Evolutionary conservation across 2,888 invertebrate genomes (phyloP).

Genomic region (Lasius platythorax): DNA sequence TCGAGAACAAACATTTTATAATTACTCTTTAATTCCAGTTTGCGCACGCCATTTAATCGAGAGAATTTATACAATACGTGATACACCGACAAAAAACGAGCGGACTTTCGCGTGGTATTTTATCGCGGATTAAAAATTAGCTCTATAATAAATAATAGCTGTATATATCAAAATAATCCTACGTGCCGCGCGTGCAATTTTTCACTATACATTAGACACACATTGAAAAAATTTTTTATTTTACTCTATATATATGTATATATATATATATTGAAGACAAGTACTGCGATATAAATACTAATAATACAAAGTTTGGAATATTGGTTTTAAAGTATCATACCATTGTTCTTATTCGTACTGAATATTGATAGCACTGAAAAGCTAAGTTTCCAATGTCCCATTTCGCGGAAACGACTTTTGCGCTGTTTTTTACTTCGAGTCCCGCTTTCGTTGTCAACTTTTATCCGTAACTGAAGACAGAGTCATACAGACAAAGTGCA

Average conservation of each 20-base stretch:
- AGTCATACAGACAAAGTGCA: slow-evolving; percentile 34
- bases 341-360: slow-evolving; percentile 22
- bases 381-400: slow-evolving; percentile 39
- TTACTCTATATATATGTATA: not conserved
- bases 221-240: not conserved
- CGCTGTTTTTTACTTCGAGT: slow-evolving; percentile 41
- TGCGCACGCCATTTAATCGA: slow-evolving; percentile 44
- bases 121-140: slow-evolving; percentile 39
- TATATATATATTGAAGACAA: not conserved
- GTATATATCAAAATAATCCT: not conserved
- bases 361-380: slow-evolving; percentile 43
- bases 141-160: not conserved
- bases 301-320: slow-evolving; percentile 28
- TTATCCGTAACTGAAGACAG: slow-evolving; percentile 31
- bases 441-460: slow-evolving; percentile 50
- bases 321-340: slow-evolving; percentile 12
- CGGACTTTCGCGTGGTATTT: slow-evolving; percentile 8
- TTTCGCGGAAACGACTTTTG: slow-evolving; percentile 10
- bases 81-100: slow-evolving; percentile 21
- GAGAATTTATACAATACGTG: slow-evolving; percentile 46
- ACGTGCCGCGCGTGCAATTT: not conserved
- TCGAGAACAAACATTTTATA: slow-evolving; percentile 47
- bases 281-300: slow-evolving; percentile 18
- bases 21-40: slow-evolving; percentile 48
- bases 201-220: not conserved